These are phyloP conservation scores for Plutella xylostella DNA, from an alignment of 2,888 invertebrate species.

Conservation along the genomic window DNA sequence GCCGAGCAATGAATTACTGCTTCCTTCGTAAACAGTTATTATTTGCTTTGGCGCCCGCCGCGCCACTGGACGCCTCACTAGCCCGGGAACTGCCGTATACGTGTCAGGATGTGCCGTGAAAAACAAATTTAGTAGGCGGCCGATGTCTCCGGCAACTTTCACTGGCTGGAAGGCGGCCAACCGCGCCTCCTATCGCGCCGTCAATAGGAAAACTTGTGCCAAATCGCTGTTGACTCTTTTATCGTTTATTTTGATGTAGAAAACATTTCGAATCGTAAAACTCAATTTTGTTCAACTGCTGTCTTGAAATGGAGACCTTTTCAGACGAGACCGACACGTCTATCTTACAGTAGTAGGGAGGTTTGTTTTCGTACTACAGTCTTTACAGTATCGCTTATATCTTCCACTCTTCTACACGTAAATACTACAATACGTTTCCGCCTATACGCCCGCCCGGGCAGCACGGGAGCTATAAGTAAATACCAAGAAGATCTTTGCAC, in stretches of 20 bases:
- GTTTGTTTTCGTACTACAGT: no score
- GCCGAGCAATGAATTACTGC: background rate
- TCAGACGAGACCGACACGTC: no score
- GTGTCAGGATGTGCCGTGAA: constrained; percentile 5
- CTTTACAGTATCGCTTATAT: no score
- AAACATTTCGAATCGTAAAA: constrained; percentile 4
- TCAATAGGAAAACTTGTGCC: constrained; percentile 22
- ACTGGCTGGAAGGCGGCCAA: constrained; percentile 54
- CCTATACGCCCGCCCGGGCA: no score
- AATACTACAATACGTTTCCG: no score
- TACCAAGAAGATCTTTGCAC: no score
- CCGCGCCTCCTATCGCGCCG: constrained; percentile 19
- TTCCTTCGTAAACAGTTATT: constrained; percentile 8
- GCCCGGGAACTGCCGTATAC: background rate
- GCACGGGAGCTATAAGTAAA: no score
- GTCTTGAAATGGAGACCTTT: no score
- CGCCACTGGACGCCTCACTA: no score
- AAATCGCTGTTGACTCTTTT: constrained; percentile 40
- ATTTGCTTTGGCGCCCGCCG: constrained; percentile 1
- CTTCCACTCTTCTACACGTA: no score
- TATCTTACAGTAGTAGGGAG: no score
- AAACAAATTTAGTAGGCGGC: constrained; percentile 14
- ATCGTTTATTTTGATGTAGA: constrained; percentile 8
- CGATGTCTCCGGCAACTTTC: constrained; percentile 57
- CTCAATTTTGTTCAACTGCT: constrained; percentile 1